Conservation (phyloP, 2,888 invertebrate species). For the Ennomos erosarius region DNA sequence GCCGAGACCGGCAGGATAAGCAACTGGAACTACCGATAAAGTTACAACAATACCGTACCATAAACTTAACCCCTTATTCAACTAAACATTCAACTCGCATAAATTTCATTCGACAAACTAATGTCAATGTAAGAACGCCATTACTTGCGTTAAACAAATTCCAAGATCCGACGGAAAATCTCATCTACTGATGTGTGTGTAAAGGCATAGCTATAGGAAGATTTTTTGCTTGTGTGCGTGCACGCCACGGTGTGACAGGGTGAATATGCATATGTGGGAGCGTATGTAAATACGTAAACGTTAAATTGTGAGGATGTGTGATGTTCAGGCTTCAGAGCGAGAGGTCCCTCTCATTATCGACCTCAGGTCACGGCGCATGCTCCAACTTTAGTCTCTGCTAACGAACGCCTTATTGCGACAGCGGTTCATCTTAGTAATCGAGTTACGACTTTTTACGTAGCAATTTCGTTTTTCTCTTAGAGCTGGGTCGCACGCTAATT, state of each 20-base stretch:
- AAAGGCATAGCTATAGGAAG: constrained; percentile 25
- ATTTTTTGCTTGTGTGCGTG: constrained; percentile 46
- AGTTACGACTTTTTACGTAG: constrained; percentile 85
- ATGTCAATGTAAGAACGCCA: constrained; percentile 84
- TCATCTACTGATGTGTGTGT: constrained; percentile 45
- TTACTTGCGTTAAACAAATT: constrained; percentile 82
- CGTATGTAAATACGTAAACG: constrained; percentile 83
- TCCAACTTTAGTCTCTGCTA: constrained; percentile 71
- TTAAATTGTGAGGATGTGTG: constrained; percentile 84
- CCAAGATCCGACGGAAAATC: constrained; percentile 53
- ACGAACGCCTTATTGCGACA: constrained; percentile 84
- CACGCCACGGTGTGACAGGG: constrained; percentile 47
- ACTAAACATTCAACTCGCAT: constrained; percentile 82
- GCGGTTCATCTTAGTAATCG: constrained; percentile 83
- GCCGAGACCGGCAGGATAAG: constrained; percentile 41
- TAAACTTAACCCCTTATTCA: constrained; percentile 83
- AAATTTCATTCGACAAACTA: constrained; percentile 84
- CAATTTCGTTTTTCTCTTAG: constrained; percentile 83
- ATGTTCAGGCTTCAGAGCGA: constrained; percentile 78
- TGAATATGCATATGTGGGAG: constrained; percentile 82
- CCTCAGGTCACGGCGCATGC: constrained; percentile 86
- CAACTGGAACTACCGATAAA: constrained; percentile 57
- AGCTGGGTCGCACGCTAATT: constrained; percentile 80
- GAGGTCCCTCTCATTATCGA: constrained; percentile 85
- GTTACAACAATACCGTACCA: constrained; percentile 65